phyloP scores from a whole-genome alignment of 2,797 vertebrate species.

The Lates japonicus region DNA sequence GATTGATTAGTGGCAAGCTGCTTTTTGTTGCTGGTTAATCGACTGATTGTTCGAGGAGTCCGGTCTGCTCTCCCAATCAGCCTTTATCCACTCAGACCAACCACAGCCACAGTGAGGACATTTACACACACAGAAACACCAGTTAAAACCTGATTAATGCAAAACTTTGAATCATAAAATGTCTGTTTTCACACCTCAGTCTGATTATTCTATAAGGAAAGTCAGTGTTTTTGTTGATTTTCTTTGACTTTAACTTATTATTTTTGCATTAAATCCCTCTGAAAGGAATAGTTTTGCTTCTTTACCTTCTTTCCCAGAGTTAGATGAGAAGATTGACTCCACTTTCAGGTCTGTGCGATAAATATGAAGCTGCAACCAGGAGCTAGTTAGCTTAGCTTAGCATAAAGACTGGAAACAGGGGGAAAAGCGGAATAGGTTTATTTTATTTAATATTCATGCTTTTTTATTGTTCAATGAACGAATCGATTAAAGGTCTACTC shows the following conservation, averaged over 20 bases:
- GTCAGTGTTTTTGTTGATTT: not conserved
- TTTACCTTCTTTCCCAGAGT: not conserved
- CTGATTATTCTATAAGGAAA: not conserved
- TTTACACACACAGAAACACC: conserved; percentile 51
- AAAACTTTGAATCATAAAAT: not conserved
- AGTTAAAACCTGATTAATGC: conserved; percentile 5
- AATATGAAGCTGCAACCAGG: conserved; percentile 2
- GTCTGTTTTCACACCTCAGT: not conserved
- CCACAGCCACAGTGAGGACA: conserved; percentile 40
- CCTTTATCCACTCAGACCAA: conserved; percentile 45
- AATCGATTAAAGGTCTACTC: too few species aligned
- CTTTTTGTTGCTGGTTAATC: conserved; percentile 57
- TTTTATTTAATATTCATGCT: too few species aligned
- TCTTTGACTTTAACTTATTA: too few species aligned
- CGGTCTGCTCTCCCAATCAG: conserved; percentile 55
- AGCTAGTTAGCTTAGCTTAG: conserved; percentile 29
- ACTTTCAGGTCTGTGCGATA: not conserved
- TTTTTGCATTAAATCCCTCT: not conserved
- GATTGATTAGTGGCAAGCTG: conserved; percentile 75
- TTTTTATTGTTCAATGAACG: too few species aligned
- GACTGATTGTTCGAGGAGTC: conserved; percentile 63
- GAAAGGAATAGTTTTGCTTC: not conserved
- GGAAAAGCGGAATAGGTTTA: too few species aligned
- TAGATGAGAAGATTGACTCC: not conserved
- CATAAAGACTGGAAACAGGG: not conserved